Base-by-base conservation (phyloP, 2,113 vertebrate species). In the Enhydra lutris region DNA sequence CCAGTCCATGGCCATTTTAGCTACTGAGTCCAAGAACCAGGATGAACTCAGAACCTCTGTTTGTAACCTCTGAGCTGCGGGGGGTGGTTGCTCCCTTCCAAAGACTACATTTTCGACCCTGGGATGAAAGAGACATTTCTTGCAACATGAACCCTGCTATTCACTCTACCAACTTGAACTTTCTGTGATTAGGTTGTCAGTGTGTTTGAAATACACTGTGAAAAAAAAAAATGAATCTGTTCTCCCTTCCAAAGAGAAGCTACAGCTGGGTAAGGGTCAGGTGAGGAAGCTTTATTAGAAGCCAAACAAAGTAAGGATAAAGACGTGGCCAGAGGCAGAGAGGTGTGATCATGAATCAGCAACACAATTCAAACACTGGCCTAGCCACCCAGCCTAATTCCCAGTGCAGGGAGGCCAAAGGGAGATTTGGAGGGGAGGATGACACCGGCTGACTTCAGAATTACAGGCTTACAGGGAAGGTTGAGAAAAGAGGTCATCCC, bases 241-340 rank as follows among this genome's bases (percentile, higher is more conserved):
- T 84, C 31, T 55, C 18, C 67, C n/a, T 74, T 47, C n/a, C 47
- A 55, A 82, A 84, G 79, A 7, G 6, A 89, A 89, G 69, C 57
- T 55, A 74, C 21, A 47, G 2, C 45, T 76, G 63, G 50, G 31
- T 36, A 13, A 95, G 24, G 10, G 3, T 61, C 18, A 47, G 15
- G 57, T 80, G 63, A 71, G 45, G 18, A 29, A 65, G 9, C 84
- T 85, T 85, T 71, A 78, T 52, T n/a, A 73, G 39, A 88, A 96
- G 31, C 34, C 80, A 88, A 88, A 85, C n/a, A 78, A 97, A 86
- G 26, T 47, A 89, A 93, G 6, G 23, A 84, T 89, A 95, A 90
- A 73, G 73, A 65, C 34, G 26, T 4, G 26, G 36, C 31, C 59
- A 63, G 26, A 93, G 59, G 42, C 36, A 89, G 65, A 91, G 65